Conservation (phyloP, 2,797 vertebrate species). For the Enteromius anoplus region DNA sequence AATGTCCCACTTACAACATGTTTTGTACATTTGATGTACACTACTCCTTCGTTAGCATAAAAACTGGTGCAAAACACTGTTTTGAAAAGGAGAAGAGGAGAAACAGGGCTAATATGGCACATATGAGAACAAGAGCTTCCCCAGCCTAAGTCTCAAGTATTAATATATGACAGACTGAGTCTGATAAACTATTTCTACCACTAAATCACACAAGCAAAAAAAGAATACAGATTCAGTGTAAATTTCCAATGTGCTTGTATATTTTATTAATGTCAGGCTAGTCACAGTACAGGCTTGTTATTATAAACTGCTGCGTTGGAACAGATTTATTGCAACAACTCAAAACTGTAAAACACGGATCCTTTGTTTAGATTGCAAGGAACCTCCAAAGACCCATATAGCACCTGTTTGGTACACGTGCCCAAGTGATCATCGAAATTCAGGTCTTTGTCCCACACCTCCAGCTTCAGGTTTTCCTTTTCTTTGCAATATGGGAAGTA, state of each 20-base stretch:
- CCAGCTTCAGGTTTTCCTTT: slow-evolving; percentile 18
- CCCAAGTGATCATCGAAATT: slow-evolving; percentile 52
- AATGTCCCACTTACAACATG: too few species aligned
- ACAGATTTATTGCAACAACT: background rate
- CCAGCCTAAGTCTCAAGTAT: background rate
- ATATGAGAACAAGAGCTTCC: background rate
- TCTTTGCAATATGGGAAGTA: background rate
- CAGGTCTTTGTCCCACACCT: slow-evolving; percentile 57
- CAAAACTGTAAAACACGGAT: background rate
- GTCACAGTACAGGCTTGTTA: background rate
- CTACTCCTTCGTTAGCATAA: background rate
- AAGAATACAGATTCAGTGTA: background rate
- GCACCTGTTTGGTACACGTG: slow-evolving; percentile 23
- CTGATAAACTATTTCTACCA: background rate
- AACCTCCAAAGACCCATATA: background rate
- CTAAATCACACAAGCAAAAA: background rate
- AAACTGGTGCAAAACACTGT: background rate
- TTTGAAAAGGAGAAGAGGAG: background rate
- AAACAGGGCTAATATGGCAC: background rate
- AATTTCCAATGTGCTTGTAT: background rate
- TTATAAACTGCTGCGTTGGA: background rate
- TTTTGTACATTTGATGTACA: background rate
- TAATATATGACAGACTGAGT: background rate
- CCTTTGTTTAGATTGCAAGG: background rate
- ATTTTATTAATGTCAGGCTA: background rate